phyloP scores from a whole-genome alignment of 2,888 invertebrate genomes.

The Erebia ligea region DNA sequence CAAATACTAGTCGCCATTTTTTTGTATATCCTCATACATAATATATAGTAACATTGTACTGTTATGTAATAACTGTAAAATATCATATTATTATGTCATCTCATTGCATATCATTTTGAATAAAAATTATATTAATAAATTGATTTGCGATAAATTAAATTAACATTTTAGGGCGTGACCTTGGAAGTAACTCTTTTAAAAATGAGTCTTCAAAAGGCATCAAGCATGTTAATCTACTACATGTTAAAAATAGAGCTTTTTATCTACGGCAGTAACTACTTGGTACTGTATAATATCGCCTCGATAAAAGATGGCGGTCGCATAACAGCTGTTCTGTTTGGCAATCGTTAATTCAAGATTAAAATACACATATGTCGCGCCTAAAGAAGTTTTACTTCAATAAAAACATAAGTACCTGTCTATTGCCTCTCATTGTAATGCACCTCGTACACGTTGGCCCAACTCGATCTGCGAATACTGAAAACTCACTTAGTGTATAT shows the following conservation, averaged over 20 bases:
- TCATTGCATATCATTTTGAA: slow-evolving; percentile 47
- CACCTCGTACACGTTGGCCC: background rate
- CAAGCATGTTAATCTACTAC: too few relatives aligned
- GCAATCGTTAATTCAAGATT: too few relatives aligned
- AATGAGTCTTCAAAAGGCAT: too few relatives aligned
- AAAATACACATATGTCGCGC: too few relatives aligned
- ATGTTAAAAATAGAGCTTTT: too few relatives aligned
- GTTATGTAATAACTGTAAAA: slow-evolving; percentile 36
- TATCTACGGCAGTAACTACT: too few relatives aligned
- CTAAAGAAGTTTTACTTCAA: too few relatives aligned
- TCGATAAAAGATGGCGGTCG: too few relatives aligned
- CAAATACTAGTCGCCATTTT: slow-evolving; percentile 48
- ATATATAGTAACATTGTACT: slow-evolving; percentile 33
- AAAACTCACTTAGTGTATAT: background rate
- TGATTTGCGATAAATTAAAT: background rate
- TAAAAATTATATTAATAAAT: background rate
- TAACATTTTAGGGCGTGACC: background rate
- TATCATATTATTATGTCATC: slow-evolving; percentile 28
- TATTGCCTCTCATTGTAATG: slow-evolving; percentile 17
- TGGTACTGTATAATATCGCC: too few relatives aligned
- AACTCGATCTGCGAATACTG: background rate
- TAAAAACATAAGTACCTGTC: slow-evolving; percentile 47
- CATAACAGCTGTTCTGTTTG: too few relatives aligned
- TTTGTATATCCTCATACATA: slow-evolving; percentile 39
- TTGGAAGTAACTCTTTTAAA: too few relatives aligned